Base-by-base conservation (phyloP, 2,113 vertebrate genomes). In the Tonatia bakeri region DNA sequence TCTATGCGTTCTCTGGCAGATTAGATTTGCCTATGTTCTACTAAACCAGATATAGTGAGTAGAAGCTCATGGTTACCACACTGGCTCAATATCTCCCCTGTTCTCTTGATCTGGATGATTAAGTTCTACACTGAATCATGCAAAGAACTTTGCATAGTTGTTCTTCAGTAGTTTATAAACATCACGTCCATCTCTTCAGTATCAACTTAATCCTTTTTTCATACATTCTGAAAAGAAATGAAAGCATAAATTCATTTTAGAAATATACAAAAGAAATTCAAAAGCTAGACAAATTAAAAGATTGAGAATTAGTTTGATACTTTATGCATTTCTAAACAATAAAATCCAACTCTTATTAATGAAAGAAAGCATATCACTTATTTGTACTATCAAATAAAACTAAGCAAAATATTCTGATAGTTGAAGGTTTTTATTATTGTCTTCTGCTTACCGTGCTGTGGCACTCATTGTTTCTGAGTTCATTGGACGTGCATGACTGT, bases 331-430 rank as follows among this genome's bases (percentile, higher is more conserved):
- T 47, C 40, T 88, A 65, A 88, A 82, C 7, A 89, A 88, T 87
- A 59, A 94, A 94, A 84, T 70, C 4, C 45, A 96, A 69, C 91
- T 73, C 82, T 87, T 88, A 70, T 6, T 73, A 79, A 69, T 54
- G 56, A 87, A 91, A 81, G 24, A 40, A 96, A 33, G 73, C n/a
- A 70, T 3, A 92, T 28, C 65, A 56, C 43, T 82, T 77, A 82
- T 61, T 61, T 52, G 36, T 45, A 77, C 7, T 85, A 38, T 67
- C 45, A 72, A 92, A 22, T 72, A 85, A 81, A 80, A 93, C 31
- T 70, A 26, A 85, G 31, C 52, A 85, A 82, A 90, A 50, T 72
- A 33, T 36, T 72, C 31, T 59, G 31, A 89, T 69, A 56, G 2
- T 17, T 91, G 5, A 77, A 77, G 61, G 5, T 28, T 52, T 52